These are phyloP conservation scores for Hydrochoerus hydrochaeris DNA, from an alignment of 2,113 vertebrate species.

Conservation along the genomic window DNA sequence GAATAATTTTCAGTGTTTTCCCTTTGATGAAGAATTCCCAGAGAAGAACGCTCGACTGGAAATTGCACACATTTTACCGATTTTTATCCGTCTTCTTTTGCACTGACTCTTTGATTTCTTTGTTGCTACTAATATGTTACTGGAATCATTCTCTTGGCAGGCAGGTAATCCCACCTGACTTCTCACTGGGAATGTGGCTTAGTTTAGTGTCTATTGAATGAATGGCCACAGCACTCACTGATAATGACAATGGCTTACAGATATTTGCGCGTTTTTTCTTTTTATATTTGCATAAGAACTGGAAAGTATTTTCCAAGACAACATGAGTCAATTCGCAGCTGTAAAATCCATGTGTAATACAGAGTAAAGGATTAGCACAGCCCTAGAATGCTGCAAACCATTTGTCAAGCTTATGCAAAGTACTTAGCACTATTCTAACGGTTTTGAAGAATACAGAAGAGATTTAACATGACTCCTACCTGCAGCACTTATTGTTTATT, in stretches of 20 bases:
- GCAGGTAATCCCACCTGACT: background rate
- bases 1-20: constrained; percentile 34
- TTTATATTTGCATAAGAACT: background rate
- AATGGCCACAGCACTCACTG: background rate
- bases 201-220: background rate
- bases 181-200: background rate
- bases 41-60: background rate
- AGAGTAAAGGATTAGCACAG: background rate
- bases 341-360: background rate
- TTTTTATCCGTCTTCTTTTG: background rate
- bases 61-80: background rate
- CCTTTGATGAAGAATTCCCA: constrained; percentile 8
- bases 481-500: background rate
- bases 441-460: background rate
- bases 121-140: background rate
- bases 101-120: background rate
- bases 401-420: background rate
- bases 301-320: background rate
- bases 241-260: background rate
- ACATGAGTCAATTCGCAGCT: background rate
- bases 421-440: background rate
- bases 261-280: background rate
- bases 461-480: background rate
- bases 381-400: background rate
- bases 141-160: background rate